Evolutionary conservation across 2,797 vertebrate species (phyloP).

Genomic region (Sternarchorhynchus goeldii): DNA sequence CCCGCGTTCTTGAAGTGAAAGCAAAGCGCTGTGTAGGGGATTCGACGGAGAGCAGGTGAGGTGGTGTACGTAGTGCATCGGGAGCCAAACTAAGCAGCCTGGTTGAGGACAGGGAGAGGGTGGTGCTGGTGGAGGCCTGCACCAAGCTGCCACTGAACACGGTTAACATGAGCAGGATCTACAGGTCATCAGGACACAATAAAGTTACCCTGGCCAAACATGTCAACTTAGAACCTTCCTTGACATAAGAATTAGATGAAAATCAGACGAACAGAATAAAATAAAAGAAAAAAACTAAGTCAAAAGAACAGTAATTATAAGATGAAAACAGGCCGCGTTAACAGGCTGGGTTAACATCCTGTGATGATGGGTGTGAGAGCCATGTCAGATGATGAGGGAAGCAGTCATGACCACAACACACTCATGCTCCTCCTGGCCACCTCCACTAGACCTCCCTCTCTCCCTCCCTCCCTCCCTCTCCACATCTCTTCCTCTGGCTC

Average conservation of each 20-base stretch:
- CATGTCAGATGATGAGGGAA: slow-evolving; percentile 50
- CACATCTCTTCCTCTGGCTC: slow-evolving; percentile 36
- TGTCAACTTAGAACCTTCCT: neutral
- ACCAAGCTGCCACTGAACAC: neutral
- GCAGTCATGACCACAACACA: slow-evolving; percentile 41
- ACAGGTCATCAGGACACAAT: neutral
- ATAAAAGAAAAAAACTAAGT: neutral
- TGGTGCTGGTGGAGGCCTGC: too few species aligned
- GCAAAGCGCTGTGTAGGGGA: slow-evolving; percentile 6
- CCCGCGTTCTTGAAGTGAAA: slow-evolving; percentile 22
- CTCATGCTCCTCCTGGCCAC: slow-evolving; percentile 16
- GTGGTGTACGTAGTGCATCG: neutral
- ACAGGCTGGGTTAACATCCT: slow-evolving; percentile 25
- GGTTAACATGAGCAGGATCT: slow-evolving; percentile 3
- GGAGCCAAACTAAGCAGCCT: too few species aligned
- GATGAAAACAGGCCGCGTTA: neutral
- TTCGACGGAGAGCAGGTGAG: neutral
- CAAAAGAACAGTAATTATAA: neutral
- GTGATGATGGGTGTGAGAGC: slow-evolving; percentile 23
- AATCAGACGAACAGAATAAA: neutral
- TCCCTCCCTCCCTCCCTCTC: slow-evolving; percentile 31
- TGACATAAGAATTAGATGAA: neutral
- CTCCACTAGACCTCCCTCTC: slow-evolving; percentile 1
- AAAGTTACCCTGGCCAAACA: neutral
- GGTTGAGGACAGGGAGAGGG: too few species aligned